A percentile compares a stretch with the other conserved stretches of the same genome.
Conservation (phyloP, 2,888 invertebrate genomes). For the Mesorhabditis spiculigera region DNA sequence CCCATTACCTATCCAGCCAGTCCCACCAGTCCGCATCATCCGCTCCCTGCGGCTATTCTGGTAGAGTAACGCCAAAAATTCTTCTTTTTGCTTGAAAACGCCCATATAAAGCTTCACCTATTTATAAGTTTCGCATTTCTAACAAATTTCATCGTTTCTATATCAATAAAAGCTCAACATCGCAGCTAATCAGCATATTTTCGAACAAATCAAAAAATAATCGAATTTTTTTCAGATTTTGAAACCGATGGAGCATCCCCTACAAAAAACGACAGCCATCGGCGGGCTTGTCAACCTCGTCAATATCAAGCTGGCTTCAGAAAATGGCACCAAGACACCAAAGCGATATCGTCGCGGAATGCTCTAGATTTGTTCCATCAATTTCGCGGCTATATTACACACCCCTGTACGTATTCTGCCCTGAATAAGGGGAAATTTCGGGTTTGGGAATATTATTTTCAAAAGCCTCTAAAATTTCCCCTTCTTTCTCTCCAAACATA, state of each 20-base stretch:
- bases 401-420: too few relatives aligned
- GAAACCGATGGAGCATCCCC: constrained; percentile 39
- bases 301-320: constrained; percentile 34
- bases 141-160: too few relatives aligned
- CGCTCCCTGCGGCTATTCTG: not conserved
- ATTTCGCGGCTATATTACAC: too few relatives aligned
- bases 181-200: too few relatives aligned
- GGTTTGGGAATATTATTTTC: too few relatives aligned
- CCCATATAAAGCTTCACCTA: not conserved
- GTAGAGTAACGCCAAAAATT: not conserved
- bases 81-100: not conserved
- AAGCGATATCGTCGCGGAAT: constrained; percentile 49
- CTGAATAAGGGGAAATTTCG: too few relatives aligned
- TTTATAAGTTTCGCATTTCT: too few relatives aligned
- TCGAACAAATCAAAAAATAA: not conserved
- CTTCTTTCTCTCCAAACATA: too few relatives aligned
- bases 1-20: not conserved
- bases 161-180: too few relatives aligned
- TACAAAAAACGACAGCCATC: constrained; percentile 31
- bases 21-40: not conserved
- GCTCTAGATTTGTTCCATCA: constrained; percentile 20
- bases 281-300: constrained; percentile 29
- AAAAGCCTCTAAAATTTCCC: too few relatives aligned
- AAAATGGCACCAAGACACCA: constrained; percentile 30
- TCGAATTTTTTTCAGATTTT: constrained; percentile 32